Base-by-base conservation (phyloP, 2,888 invertebrate genomes). In the Dolomedes plantarius region DNA sequence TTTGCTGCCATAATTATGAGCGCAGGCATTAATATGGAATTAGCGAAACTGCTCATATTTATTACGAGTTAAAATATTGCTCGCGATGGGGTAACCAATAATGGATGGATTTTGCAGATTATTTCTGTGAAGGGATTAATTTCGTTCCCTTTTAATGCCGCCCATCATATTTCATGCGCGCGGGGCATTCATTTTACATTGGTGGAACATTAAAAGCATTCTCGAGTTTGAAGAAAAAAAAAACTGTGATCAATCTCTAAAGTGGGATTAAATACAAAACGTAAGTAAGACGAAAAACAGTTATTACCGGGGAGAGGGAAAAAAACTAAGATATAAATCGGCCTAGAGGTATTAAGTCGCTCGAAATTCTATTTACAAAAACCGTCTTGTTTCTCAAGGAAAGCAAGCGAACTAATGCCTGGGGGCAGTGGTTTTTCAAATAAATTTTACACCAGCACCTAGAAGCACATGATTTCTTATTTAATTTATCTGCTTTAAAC, bases 51-150 rank as follows among this genome's bases (percentile, higher is more conserved):
- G 74, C 73, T 62, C 62, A 50, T 73, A 81, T 81, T 81, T 81
- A 81, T 81, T 81, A 74, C 74, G 36, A 67, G 74, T 65, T 81
- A 81, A 81, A 81, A 81, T 81, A 81, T 74, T 62, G 67, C 80
- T 67, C 36, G 31, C 62, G n/a, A 16, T n/a, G 56, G 73, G 19
- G 27, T 27, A n/a, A 36, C 67, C 27, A 23, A 36, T 31, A 74
- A 67, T 73, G 73, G 28, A 81, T 81, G 80, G 74, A 73, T 46
- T 39, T 39, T 28, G 36, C 29, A 68, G 74, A 74, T 74, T 81
- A 74, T 74, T 68, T 74, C 73, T 81, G 80, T 50, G 28, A 41
- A 68, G 80, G 80, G 80, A 81, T 81, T 81, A 81, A 81, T 81
- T 81, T 81, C 39, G 29, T 64, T 36, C 56, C 36, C 46, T 31